phyloP scores from a whole-genome alignment of 2,113 vertebrate genomes.

The Aptenodytes forsteri region DNA sequence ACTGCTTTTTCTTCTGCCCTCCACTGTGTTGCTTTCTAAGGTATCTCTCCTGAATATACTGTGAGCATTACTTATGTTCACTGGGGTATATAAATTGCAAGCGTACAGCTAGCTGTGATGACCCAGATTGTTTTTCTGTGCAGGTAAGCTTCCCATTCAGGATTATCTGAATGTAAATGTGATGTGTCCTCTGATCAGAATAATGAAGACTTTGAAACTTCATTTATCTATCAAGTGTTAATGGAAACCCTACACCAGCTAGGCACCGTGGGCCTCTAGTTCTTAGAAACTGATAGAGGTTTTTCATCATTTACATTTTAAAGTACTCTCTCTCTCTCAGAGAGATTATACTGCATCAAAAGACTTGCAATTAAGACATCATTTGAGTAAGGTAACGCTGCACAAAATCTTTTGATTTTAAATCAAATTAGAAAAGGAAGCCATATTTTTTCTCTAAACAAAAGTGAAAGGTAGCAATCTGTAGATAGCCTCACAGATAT shows the following conservation, averaged over 20 bases:
- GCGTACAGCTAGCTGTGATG: neutral
- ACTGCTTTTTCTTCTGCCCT: neutral
- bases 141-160: neutral
- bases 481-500: neutral
- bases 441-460: neutral
- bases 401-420: neutral
- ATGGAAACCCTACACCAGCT: neutral
- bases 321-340: neutral
- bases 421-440: neutral
- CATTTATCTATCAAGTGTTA: slow-evolving; percentile 1
- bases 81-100: neutral
- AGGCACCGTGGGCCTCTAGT: neutral
- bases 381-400: neutral
- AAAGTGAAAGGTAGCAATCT: neutral
- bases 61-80: neutral
- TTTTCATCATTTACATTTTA: slow-evolving; percentile 37
- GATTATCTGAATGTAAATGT: slow-evolving; percentile 10
- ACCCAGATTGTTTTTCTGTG: neutral
- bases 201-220: slow-evolving; percentile 34
- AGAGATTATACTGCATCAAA: slow-evolving; percentile 23
- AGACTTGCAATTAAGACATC: slow-evolving; percentile 6
- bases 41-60: neutral
- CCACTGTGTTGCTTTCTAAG: neutral
- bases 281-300: neutral
- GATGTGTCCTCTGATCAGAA: neutral